These are phyloP conservation scores for Heteropelma amictum DNA, from an alignment of 2,888 invertebrate genomes.

Conservation along the genomic window DNA sequence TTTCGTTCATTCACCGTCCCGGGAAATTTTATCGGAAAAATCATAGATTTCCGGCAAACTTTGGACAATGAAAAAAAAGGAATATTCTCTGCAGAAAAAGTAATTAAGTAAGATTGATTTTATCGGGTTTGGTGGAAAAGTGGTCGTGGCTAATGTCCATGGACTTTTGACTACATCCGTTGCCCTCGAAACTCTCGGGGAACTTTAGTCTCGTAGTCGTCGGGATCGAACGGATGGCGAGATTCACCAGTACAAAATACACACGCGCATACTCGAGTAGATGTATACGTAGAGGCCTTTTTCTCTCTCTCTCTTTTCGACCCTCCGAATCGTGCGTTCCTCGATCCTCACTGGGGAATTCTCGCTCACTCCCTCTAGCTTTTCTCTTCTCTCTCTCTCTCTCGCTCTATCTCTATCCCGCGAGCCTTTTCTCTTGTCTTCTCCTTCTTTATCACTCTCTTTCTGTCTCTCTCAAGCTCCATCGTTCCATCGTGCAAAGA, in stretches of 20 bases:
- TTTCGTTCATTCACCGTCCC: too few relatives aligned
- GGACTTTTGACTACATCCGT: slow-evolving; percentile 22
- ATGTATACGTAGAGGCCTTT: not conserved
- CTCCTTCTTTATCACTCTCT: slow-evolving; percentile 8
- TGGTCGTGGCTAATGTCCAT: slow-evolving; percentile 43
- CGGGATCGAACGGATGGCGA: slow-evolving; percentile 34
- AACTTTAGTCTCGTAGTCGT: slow-evolving; percentile 51
- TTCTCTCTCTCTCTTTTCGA: slow-evolving; percentile 29
- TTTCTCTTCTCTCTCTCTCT: slow-evolving; percentile 25
- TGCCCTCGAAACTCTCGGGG: slow-evolving; percentile 55
- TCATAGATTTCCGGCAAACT: too few relatives aligned
- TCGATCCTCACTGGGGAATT: slow-evolving; percentile 46
- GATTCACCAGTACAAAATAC: slow-evolving; percentile 30
- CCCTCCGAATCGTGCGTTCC: slow-evolving; percentile 39
- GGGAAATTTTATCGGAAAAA: too few relatives aligned
- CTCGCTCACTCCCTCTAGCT: slow-evolving; percentile 32
- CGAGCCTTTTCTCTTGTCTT: slow-evolving; percentile 5
- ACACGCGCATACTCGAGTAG: not conserved
- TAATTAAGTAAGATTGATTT: not conserved
- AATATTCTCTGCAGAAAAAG: too few relatives aligned
- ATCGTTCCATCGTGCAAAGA: not conserved
- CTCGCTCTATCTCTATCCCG: slow-evolving; percentile 14
- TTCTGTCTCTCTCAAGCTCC: not conserved
- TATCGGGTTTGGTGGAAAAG: not conserved
- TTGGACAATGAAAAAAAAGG: not conserved